Base-by-base conservation (phyloP, 2,797 vertebrate genomes). In the Tapirus indicus region DNA sequence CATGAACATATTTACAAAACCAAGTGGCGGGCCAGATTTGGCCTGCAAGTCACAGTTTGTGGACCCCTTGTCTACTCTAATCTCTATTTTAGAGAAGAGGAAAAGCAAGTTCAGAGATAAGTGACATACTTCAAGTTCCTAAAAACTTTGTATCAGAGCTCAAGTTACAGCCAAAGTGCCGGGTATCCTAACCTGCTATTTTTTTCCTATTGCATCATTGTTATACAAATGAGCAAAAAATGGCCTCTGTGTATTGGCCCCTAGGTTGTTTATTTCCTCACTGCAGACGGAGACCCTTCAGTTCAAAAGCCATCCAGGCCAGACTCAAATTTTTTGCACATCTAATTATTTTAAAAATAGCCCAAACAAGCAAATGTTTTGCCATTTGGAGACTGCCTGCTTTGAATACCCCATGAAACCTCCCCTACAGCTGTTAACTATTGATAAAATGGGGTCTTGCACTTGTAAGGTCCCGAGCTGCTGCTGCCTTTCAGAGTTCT, bases 331-430 rank as follows among this genome's bases (percentile, higher is more conserved):
- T 74, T 87, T 87, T 77, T 56, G 1, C 21, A 68, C n/a, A 64
- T 78, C 10, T 32, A 35, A 41, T 91, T 91, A 58, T 85, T 96
- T 95, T 18, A 12, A 79, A 88, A 82, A 60, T 86, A 79, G 17
- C 29, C 38, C 5, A 77, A 80, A 47, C 66, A 94, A 60, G n/a
- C 20, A 95, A 82, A 54, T 86, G 52, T 69, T 84, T 77, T 69
- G 29, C 25, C 38, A 56, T 27, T 52, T 56, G 68, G 18, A 93
- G 69, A 2, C 27, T 75, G 18, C 5, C 52, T 89, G 47, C 23
- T 93, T 77, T 93, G 52, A 52, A 54, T 71, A 62, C 6, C 18
- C 25, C 29, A 27, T n/a, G 54, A 77, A 66, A 44, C 38, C 35
- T 77, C 13, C 92, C 7, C 0, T 32, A 87, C 29, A 75, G 35